Conservation (phyloP, 2,113 vertebrate species). For the Stictonetta naevosa region DNA sequence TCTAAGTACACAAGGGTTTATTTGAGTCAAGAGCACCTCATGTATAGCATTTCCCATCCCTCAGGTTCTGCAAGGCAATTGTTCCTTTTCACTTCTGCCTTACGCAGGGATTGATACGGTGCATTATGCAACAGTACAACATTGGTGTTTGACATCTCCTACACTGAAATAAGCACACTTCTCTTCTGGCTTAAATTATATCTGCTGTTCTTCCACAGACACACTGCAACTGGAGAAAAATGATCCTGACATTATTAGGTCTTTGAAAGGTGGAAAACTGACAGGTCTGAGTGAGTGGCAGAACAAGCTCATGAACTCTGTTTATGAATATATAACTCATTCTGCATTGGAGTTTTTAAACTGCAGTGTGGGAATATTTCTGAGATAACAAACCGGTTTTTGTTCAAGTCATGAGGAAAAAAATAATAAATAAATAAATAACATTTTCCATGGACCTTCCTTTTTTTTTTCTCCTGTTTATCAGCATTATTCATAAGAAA, state of each 20-base stretch:
- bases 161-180: background rate
- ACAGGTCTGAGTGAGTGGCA: background rate
- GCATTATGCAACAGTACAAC: background rate
- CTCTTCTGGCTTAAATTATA: background rate
- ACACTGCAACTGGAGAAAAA: background rate
- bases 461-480: background rate
- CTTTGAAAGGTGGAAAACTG: slow-evolving; percentile 12
- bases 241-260: background rate
- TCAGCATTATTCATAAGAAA: background rate
- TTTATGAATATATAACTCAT: background rate
- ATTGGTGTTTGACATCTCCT: background rate
- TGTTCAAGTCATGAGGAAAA: background rate
- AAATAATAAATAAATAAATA: background rate
- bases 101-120: fast-evolving
- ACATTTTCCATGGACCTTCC: background rate
- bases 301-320: background rate
- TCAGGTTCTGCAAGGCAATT: background rate
- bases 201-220: background rate
- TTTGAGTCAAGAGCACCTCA: fast-evolving
- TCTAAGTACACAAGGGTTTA: fast-evolving
- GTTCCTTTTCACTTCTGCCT: background rate
- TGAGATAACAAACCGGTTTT: background rate
- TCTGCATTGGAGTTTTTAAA: background rate
- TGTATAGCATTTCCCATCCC: background rate
- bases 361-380: background rate